Conservation (phyloP, 2,113 vertebrate genomes). For the Rhadina sibilatrix region DNA sequence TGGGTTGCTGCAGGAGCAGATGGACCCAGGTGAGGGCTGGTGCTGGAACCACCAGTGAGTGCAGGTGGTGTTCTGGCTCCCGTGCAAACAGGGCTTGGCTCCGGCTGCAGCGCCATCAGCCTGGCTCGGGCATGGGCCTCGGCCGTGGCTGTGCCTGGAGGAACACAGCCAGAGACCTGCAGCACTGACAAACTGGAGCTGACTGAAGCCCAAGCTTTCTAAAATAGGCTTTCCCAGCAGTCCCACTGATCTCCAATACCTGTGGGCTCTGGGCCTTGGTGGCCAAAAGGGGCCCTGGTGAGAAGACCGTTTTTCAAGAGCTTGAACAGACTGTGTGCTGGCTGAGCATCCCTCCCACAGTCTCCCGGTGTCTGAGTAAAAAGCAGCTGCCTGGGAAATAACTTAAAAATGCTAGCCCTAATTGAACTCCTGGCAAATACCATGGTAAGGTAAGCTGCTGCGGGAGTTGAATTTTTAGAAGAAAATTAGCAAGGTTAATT, state of each 20-base stretch:
- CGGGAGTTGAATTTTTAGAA: not conserved
- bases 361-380: not conserved
- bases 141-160: not conserved
- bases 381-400: not conserved
- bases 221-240: not conserved
- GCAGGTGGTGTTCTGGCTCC: not conserved
- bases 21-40: not conserved
- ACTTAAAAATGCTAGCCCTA: not conserved
- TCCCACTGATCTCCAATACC: not conserved
- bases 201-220: not conserved
- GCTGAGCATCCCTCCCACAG: not conserved
- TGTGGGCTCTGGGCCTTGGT: not conserved
- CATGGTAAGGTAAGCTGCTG: not conserved
- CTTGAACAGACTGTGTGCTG: not conserved
- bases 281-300: not conserved
- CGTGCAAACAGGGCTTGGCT: not conserved
- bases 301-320: not conserved
- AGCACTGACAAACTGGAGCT: not conserved
- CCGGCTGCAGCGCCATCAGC: not conserved
- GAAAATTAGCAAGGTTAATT: not conserved
- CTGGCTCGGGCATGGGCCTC: not conserved
- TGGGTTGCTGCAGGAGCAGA: not conserved
- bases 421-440: not conserved
- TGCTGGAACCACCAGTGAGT: not conserved
- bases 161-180: not conserved